These are phyloP conservation scores for Atta cephalotes DNA, from an alignment of 1,140 invertebrate species.

Conservation along the genomic window DNA sequence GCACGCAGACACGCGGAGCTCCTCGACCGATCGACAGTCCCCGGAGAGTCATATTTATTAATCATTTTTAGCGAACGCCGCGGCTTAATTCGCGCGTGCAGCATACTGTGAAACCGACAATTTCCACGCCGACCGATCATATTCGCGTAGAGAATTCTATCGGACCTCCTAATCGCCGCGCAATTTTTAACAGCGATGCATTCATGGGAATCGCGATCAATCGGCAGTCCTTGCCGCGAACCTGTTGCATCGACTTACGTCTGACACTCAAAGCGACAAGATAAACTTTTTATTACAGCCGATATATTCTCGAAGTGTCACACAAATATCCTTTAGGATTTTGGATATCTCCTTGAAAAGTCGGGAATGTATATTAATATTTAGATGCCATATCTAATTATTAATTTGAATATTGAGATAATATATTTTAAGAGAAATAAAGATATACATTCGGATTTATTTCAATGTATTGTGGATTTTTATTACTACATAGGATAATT, in stretches of 20 bases:
- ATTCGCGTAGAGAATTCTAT: constrained; percentile 16
- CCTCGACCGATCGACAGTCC: background rate
- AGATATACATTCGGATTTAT: too few relatives aligned
- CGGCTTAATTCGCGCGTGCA: constrained; percentile 32
- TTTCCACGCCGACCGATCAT: constrained; percentile 37
- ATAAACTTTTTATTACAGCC: background rate
- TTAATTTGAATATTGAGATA: background rate
- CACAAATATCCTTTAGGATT: background rate
- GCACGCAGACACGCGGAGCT: background rate
- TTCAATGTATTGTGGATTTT: background rate
- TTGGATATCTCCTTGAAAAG: background rate
- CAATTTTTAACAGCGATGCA: background rate
- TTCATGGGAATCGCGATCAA: constrained; percentile 56
- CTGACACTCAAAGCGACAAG: background rate
- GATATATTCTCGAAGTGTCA: background rate
- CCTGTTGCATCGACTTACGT: constrained; percentile 51
- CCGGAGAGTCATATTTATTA: constrained; percentile 53
- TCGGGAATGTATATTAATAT: background rate
- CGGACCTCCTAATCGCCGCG: background rate
- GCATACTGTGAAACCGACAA: constrained; percentile 48
- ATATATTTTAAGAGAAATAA: constrained; percentile 2
- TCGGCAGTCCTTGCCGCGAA: constrained; percentile 23
- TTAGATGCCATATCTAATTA: background rate
- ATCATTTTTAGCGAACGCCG: constrained; percentile 42
- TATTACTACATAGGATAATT: background rate